Conservation (phyloP, 2,888 invertebrate genomes). For the Drosophila bunnanda region DNA sequence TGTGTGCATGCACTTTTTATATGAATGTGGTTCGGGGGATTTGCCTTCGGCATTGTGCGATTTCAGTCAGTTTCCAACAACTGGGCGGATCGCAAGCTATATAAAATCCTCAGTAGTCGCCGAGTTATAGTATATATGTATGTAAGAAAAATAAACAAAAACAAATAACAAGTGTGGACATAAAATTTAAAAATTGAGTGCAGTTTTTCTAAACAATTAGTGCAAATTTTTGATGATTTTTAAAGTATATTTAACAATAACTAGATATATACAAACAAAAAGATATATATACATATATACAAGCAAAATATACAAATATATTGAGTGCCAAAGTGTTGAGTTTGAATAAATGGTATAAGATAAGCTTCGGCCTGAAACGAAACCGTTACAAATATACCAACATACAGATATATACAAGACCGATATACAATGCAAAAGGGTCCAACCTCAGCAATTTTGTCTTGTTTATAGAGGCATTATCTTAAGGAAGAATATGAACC, state of each 20-base stretch:
- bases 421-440: background rate
- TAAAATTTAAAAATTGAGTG: no score
- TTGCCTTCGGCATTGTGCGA: background rate
- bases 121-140: background rate
- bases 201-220: background rate
- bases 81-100: slow-evolving; percentile 1
- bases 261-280: no score
- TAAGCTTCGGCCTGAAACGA: background rate
- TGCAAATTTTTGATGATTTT: background rate
- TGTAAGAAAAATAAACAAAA: background rate
- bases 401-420: background rate
- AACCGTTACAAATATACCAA: background rate
- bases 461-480: background rate
- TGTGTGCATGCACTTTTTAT: background rate
- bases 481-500: background rate
- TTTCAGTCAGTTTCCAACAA: slow-evolving; percentile 5
- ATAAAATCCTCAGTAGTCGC: background rate
- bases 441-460: background rate
- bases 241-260: background rate
- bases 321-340: background rate
- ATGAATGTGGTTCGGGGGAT: background rate
- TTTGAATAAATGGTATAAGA: no score
- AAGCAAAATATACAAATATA: background rate
- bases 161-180: background rate
- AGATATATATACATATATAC: background rate